These are phyloP conservation scores for Pygocentrus nattereri DNA, from an alignment of 2,797 vertebrate genomes.

Conservation along the genomic window DNA sequence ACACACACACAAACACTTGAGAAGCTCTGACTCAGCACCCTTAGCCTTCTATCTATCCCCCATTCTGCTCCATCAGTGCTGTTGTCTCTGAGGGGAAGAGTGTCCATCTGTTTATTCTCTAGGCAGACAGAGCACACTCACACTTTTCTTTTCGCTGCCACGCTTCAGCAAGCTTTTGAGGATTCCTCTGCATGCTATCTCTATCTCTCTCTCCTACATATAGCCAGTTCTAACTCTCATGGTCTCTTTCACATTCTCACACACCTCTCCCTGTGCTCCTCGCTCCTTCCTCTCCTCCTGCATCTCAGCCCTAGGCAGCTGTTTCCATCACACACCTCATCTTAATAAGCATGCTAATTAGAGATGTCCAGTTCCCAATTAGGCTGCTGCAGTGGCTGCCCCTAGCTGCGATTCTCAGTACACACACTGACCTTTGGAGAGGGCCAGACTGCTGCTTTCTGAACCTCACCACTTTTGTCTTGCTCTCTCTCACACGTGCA, in stretches of 20 bases:
- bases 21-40: slow-evolving; percentile 29
- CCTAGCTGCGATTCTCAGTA: slow-evolving; percentile 37
- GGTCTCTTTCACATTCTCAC: background rate
- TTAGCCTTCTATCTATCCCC: slow-evolving; percentile 8
- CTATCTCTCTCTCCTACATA: slow-evolving; percentile 1
- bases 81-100: slow-evolving; percentile 35
- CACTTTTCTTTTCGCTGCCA: background rate
- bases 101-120: slow-evolving; percentile 36
- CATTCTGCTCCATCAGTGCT: slow-evolving; percentile 10
- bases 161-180: slow-evolving; percentile 18
- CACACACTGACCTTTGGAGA: slow-evolving; percentile 61
- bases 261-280: slow-evolving; percentile 11
- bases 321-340: slow-evolving; percentile 8
- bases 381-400: slow-evolving; percentile 20
- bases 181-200: slow-evolving; percentile 7
- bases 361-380: slow-evolving; percentile 44
- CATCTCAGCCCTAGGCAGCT: background rate
- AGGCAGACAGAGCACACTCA: slow-evolving; percentile 12
- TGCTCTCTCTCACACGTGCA: background rate
- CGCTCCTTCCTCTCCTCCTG: background rate
- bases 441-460: slow-evolving; percentile 42
- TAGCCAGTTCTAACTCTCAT: background rate
- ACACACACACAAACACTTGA: slow-evolving; percentile 6
- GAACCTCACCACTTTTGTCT: slow-evolving; percentile 17
- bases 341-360: slow-evolving; percentile 54